phyloP scores from a whole-genome alignment of 2,888 invertebrate species.

The Harpalus rufipes region DNA sequence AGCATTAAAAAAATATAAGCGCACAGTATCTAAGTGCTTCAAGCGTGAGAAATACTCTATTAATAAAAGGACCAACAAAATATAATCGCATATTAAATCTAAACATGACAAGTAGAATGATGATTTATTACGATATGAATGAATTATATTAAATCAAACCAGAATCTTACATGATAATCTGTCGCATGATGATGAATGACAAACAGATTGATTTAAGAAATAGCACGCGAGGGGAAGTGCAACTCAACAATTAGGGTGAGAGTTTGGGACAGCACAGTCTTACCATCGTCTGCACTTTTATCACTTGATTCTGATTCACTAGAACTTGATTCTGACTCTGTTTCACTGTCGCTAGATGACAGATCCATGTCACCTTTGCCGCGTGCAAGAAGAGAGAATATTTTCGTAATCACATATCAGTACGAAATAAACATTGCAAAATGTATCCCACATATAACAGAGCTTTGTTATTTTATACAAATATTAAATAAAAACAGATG shows the following conservation, averaged over 20 bases:
- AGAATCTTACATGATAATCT: constrained; percentile 33
- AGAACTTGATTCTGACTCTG: constrained; percentile 78
- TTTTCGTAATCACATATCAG: constrained; percentile 62
- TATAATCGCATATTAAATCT: constrained; percentile 16
- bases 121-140: constrained; percentile 35
- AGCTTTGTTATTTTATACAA: too few relatives aligned
- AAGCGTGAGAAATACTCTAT: constrained; percentile 30
- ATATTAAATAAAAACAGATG: too few relatives aligned
- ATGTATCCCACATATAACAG: too few relatives aligned
- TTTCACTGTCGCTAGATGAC: constrained; percentile 78
- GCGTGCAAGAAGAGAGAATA: constrained; percentile 68
- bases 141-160: constrained; percentile 46
- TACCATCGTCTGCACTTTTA: constrained; percentile 77
- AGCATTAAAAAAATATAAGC: not conserved
- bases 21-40: not conserved
- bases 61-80: constrained; percentile 24
- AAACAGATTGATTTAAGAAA: constrained; percentile 37
- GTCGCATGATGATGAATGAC: constrained; percentile 42
- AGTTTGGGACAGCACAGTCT: constrained; percentile 71
- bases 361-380: constrained; percentile 77
- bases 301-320: constrained; percentile 78
- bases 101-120: constrained; percentile 44
- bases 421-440: constrained; percentile 25
- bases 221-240: constrained; percentile 25
- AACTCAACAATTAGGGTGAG: constrained; percentile 8